phyloP scores from a whole-genome alignment of 23 tunicate species.

The Ascidia mentula region DNA sequence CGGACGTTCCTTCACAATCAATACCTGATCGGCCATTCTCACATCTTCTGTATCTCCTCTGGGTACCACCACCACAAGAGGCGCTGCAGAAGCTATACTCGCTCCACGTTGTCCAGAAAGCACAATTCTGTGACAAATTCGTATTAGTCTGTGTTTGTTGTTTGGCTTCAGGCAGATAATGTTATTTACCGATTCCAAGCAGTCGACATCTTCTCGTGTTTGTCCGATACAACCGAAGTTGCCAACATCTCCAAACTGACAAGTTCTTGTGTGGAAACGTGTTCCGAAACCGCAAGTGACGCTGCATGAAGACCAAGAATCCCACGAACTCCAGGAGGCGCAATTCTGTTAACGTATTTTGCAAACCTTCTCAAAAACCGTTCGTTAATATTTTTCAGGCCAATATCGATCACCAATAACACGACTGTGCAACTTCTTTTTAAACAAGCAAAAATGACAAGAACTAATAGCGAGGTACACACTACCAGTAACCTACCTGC shows the following conservation, averaged over 20 bases:
- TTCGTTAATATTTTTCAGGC: too few relatives aligned
- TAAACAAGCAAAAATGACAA: too few relatives aligned
- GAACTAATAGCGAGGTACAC: too few relatives aligned
- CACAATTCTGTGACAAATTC: conserved; percentile 43
- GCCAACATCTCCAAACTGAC: conserved; percentile 64
- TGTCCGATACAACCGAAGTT: conserved; percentile 53
- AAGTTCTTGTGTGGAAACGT: conserved; percentile 32
- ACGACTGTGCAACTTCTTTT: too few relatives aligned
- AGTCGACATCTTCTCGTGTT: conserved; percentile 24
- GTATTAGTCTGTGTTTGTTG: neutral
- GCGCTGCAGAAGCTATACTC: conserved; percentile 49
- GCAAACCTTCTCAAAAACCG: too few relatives aligned
- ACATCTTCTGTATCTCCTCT: conserved; percentile 59
- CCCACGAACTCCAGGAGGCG: conserved; percentile 65
- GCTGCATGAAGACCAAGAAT: conserved; percentile 51
- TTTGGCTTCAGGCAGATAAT: too few relatives aligned
- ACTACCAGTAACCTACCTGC: neutral
- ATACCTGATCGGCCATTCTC: conserved; percentile 56
- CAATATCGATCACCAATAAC: too few relatives aligned
- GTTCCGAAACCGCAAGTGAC: conserved; percentile 77
- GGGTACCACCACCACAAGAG: conserved; percentile 71
- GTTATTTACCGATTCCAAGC: conserved; percentile 68
- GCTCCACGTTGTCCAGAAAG: conserved; percentile 80
- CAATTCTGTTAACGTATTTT: conserved; percentile 30
- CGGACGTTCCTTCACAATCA: conserved; percentile 47